These are phyloP conservation scores for Lochmaea crataegi DNA, from an alignment of 2,888 invertebrate genomes.

Conservation along the genomic window DNA sequence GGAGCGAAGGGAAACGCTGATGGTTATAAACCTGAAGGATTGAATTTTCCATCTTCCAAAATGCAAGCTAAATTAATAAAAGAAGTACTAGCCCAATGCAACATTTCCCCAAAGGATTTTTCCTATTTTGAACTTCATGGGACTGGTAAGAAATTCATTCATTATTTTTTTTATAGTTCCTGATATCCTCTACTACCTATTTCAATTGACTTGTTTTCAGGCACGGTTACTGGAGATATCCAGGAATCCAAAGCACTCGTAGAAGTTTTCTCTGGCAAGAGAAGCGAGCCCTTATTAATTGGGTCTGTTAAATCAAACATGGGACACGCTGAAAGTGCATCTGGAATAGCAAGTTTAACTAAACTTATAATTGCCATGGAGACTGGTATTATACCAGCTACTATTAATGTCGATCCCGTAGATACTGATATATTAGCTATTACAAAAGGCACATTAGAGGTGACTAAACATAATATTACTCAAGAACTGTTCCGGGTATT, in stretches of 20 bases:
- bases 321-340: constrained; percentile 65
- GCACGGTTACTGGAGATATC: constrained; percentile 58
- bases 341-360: constrained; percentile 69
- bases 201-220: constrained; percentile 54
- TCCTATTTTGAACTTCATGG: constrained; percentile 72
- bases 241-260: constrained; percentile 45
- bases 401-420: constrained; percentile 75
- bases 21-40: constrained; percentile 62
- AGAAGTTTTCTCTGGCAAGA: constrained; percentile 39
- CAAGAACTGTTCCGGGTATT: too few relatives aligned
- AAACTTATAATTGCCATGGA: constrained; percentile 78
- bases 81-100: constrained; percentile 68
- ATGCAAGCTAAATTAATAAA: constrained; percentile 60
- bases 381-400: constrained; percentile 75
- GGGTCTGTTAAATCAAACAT: constrained; percentile 68
- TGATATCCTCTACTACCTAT: too few relatives aligned
- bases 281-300: constrained; percentile 71
- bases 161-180: too few relatives aligned
- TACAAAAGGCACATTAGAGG: constrained; percentile 67
- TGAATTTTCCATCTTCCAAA: constrained; percentile 53
- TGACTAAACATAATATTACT: too few relatives aligned
- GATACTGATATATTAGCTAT: constrained; percentile 67
- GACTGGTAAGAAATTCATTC: constrained; percentile 64
- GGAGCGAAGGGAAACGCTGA: constrained; percentile 70
- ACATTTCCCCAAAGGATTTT: constrained; percentile 67